Base-by-base conservation (phyloP, 2,797 vertebrate genomes). In the Schizothorax lantsangensis region DNA sequence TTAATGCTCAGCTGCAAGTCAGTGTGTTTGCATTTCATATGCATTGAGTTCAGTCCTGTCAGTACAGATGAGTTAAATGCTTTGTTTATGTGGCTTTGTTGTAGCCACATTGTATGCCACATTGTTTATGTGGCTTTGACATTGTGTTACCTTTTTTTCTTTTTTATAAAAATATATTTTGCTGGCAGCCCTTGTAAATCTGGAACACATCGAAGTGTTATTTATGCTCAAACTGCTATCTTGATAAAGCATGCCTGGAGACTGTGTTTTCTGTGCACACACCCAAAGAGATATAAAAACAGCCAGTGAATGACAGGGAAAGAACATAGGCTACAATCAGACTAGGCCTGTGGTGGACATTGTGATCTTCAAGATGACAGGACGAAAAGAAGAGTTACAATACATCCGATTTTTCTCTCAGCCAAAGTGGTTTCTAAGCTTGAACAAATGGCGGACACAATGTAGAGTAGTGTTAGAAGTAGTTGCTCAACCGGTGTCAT, bases 161-260 rank as follows among this genome's bases (percentile, higher is more conserved):
- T 64, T 33, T 81, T 73, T 90, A 89, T 90, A 90, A 91, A 91
- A 88, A 84, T 88, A 86, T 84, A 68, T 83, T 49, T 81, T 86
- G 85, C 92, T 79, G 83, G 87, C 90, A 82, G 89, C 86, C 71
- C 43, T 83, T 84, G 52, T 57, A 74, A 93, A 91, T 94, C 92
- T 92, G 92, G 89, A 82, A 89, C 91, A 91, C 93, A 95, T 94
- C 91, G 94, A 93, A 95, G 92, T 94, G 92, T 94, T 93, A 93
- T 95, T 94, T 94, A 91, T 91, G 86, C 86, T 91, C 91, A 79
- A 52, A 81, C 92, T 93, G 93, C 93, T 94, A 95, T 94, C 91
- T 89, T 92, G 92, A 94, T 92, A 88, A 90, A 93, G 91, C 88
- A 88, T 73, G 84, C 80, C 83, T 79, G 86, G 85, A 90, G 90